Percentiles rank a stretch among this genome's conserved stretches.
Evolutionary conservation across 2,113 vertebrate species (phyloP).

Genomic region (Oryzias javanicus): DNA sequence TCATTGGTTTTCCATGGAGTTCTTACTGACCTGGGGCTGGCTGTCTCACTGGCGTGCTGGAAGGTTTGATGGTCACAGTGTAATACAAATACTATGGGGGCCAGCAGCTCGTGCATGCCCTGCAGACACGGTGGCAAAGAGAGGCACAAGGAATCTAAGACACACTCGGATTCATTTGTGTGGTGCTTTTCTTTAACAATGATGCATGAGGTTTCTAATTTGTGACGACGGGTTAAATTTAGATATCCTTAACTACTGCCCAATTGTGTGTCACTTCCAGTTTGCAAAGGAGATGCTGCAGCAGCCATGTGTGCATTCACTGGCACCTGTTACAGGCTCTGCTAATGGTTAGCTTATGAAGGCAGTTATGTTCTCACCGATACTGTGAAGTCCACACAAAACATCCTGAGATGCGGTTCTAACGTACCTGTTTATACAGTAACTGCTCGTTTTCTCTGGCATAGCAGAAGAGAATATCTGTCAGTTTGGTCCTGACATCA

Average conservation of each 20-base stretch:
- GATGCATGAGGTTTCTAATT: constrained; percentile 68
- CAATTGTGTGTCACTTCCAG: constrained; percentile 62
- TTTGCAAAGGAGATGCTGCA: constrained; percentile 56
- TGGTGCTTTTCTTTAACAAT: constrained; percentile 57
- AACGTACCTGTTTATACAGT: constrained; percentile 94
- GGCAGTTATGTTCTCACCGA: constrained; percentile 17
- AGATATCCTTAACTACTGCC: constrained; percentile 58
- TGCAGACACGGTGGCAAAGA: constrained; percentile 53
- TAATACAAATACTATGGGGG: constrained; percentile 93
- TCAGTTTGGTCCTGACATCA: constrained; percentile 93
- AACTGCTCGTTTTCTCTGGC: constrained; percentile 97
- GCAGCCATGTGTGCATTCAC: constrained; percentile 27
- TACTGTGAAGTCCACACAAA: neutral
- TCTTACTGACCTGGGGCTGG: constrained; percentile 85
- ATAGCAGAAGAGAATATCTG: constrained; percentile 98
- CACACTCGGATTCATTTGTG: constrained; percentile 45
- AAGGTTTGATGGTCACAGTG: constrained; percentile 98
- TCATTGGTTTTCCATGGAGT: neutral
- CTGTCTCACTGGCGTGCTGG: constrained; percentile 93
- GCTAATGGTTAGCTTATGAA: constrained; percentile 48
- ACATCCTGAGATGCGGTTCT: too few species aligned
- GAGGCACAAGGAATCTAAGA: constrained; percentile 2
- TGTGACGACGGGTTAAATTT: constrained; percentile 58
- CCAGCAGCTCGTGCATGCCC: constrained; percentile 98
- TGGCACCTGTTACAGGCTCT: constrained; percentile 53